phyloP scores from a whole-genome alignment of 2,888 invertebrate genomes.

The Ornithoptera priamus region DNA sequence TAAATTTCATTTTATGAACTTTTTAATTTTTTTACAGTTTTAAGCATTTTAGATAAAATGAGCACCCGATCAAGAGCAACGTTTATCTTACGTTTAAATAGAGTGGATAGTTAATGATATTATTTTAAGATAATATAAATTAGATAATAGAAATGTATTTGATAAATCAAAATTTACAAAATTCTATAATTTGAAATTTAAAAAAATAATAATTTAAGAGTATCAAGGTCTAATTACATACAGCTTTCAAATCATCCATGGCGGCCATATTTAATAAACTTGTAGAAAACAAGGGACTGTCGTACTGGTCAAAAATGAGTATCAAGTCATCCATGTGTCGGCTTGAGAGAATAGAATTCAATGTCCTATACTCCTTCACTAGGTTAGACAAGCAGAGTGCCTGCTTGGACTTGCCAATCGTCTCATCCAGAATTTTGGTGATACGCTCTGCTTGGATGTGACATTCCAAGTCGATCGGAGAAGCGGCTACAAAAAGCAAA shows the following conservation, averaged over 20 bases:
- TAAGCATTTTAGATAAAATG: too few species aligned
- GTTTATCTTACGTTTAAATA: too few species aligned
- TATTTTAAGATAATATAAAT: too few species aligned
- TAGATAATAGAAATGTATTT: too few species aligned
- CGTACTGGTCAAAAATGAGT: constrained; percentile 71
- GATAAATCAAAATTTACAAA: too few species aligned
- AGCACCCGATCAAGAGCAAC: too few species aligned
- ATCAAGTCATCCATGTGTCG: constrained; percentile 66
- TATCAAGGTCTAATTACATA: constrained; percentile 31
- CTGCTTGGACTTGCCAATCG: constrained; percentile 71
- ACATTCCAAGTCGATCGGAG: constrained; percentile 74
- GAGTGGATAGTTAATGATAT: too few species aligned
- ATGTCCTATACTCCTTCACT: constrained; percentile 60
- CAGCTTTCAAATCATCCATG: constrained; percentile 65
- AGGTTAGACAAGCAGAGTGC: constrained; percentile 60
- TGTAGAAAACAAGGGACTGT: constrained; percentile 60
- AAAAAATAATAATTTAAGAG: too few species aligned
- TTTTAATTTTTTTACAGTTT: too few species aligned
- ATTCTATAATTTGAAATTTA: too few species aligned
- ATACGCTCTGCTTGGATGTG: constrained; percentile 78
- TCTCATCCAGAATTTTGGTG: constrained; percentile 72
- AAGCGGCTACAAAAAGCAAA: constrained; percentile 46
- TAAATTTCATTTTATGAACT: too few species aligned
- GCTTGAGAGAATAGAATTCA: constrained; percentile 48
- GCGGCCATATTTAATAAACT: constrained; percentile 63